These are phyloP conservation scores for Drosophila asahinai DNA, from an alignment of 1,140 invertebrate genomes.

Conservation along the genomic window DNA sequence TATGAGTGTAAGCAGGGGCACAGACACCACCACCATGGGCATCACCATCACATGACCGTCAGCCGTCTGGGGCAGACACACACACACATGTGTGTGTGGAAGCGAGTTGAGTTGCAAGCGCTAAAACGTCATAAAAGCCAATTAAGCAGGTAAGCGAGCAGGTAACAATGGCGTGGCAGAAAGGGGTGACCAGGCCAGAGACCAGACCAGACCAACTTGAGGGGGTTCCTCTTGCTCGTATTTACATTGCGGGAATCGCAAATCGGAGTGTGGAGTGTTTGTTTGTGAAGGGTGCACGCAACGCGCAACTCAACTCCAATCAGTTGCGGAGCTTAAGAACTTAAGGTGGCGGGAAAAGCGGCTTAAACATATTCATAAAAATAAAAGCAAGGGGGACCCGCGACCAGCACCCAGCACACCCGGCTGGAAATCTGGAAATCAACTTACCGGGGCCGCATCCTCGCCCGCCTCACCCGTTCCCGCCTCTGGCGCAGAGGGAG, in stretches of 20 bases:
- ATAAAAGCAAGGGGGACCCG: slow-evolving; percentile 42
- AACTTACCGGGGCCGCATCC: slow-evolving; percentile 77
- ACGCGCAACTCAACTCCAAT: slow-evolving; percentile 39
- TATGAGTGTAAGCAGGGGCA: slow-evolving; percentile 51
- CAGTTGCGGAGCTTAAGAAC: slow-evolving; percentile 32
- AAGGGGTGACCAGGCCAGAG: slow-evolving; percentile 21
- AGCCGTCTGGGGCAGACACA: slow-evolving; percentile 36
- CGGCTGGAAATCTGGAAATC: slow-evolving; percentile 48
- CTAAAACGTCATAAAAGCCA: slow-evolving; percentile 83
- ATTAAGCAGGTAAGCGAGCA: slow-evolving; percentile 81
- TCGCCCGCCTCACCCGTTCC: slow-evolving; percentile 39
- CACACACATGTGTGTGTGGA: slow-evolving; percentile 18
- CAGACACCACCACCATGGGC: slow-evolving; percentile 29
- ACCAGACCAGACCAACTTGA: slow-evolving; percentile 48
- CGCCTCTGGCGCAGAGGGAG: slow-evolving; percentile 34
- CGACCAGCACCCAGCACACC: slow-evolving; percentile 41
- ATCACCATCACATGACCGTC: slow-evolving; percentile 31
- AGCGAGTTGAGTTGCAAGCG: slow-evolving; percentile 59
- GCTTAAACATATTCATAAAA: slow-evolving; percentile 70
- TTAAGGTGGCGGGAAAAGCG: slow-evolving; percentile 67
- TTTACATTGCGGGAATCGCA: slow-evolving; percentile 49
- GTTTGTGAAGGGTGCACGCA: slow-evolving; percentile 35
- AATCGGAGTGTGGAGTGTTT: slow-evolving; percentile 40
- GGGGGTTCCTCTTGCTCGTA: slow-evolving; percentile 35
- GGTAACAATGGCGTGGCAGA: slow-evolving; percentile 55